Percentiles rank a stretch among this genome's conserved stretches.
phyloP scores from a whole-genome alignment of 2,888 invertebrate species.

The Pyrgus malvae region DNA sequence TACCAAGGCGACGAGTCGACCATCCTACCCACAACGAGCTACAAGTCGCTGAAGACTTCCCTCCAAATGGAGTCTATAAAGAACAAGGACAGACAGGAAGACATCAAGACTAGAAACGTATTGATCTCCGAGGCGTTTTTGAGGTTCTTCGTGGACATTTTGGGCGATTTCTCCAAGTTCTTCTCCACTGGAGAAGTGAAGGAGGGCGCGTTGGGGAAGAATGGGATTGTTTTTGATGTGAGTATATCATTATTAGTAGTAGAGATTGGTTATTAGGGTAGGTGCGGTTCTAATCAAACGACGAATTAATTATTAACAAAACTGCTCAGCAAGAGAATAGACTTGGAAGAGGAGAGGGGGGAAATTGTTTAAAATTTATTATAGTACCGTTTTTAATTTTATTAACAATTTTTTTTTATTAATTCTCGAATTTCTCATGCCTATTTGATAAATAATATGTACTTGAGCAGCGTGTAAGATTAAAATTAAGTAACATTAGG shows the following conservation, averaged over 20 bases:
- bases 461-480: too few relatives aligned
- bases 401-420: too few relatives aligned
- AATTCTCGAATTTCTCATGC: too few relatives aligned
- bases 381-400: too few relatives aligned
- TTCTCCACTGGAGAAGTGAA: conserved; percentile 55
- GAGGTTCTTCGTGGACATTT: conserved; percentile 88
- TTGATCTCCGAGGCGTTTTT: conserved; percentile 90
- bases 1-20: conserved; percentile 89
- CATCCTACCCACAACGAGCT: conserved; percentile 86
- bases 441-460: too few relatives aligned
- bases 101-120: conserved; percentile 83
- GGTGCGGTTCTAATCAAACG: too few relatives aligned
- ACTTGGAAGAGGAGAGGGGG: too few relatives aligned
- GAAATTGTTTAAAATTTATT: too few relatives aligned
- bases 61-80: conserved; percentile 66
- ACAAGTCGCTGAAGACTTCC: conserved; percentile 84
- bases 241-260: conserved; percentile 38
- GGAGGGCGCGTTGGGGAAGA: conserved; percentile 57
- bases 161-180: conserved; percentile 86
- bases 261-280: too few relatives aligned
- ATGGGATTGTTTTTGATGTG: conserved; percentile 67
- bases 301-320: too few relatives aligned
- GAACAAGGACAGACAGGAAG: conserved; percentile 52
- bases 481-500: too few relatives aligned
- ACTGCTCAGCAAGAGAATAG: too few relatives aligned